phyloP scores from a whole-genome alignment of 2,888 invertebrate species.

The Pseudococcus viburni region DNA sequence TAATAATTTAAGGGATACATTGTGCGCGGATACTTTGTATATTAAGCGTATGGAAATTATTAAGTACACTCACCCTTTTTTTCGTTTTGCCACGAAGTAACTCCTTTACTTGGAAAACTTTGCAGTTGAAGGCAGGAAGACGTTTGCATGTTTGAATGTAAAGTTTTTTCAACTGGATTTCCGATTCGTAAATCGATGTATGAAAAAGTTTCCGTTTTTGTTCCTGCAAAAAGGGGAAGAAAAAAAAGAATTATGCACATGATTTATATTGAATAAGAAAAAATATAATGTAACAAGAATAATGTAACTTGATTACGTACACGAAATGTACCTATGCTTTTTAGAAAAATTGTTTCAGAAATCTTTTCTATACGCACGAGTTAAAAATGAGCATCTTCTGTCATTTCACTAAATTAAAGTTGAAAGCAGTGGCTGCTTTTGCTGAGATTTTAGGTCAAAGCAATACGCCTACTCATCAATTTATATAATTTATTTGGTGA shows the following conservation, averaged over 20 bases:
- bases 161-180: slow-evolving; percentile 76
- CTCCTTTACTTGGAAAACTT: slow-evolving; percentile 77
- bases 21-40: neutral
- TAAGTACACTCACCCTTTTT: slow-evolving; percentile 73
- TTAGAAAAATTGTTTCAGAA: no score
- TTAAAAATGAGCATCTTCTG: no score
- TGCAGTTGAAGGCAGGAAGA: slow-evolving; percentile 76
- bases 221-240: slow-evolving; percentile 72
- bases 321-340: no score
- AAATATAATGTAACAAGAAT: neutral
- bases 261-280: neutral
- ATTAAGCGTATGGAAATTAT: neutral
- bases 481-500: no score
- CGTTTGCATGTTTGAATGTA: slow-evolving; percentile 78
- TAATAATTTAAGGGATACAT: neutral
- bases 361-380: no score
- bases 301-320: neutral
- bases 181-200: slow-evolving; percentile 77
- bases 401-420: no score
- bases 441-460: no score
- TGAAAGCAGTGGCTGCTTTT: no score
- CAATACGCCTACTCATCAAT: no score
- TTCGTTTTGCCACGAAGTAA: slow-evolving; percentile 76
- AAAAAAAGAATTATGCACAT: neutral
- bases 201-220: slow-evolving; percentile 78